Percentiles rank a stretch among this genome's conserved stretches.
Conservation (phyloP, 2,113 vertebrate species). For the Pachypanchax playfairii region DNA sequence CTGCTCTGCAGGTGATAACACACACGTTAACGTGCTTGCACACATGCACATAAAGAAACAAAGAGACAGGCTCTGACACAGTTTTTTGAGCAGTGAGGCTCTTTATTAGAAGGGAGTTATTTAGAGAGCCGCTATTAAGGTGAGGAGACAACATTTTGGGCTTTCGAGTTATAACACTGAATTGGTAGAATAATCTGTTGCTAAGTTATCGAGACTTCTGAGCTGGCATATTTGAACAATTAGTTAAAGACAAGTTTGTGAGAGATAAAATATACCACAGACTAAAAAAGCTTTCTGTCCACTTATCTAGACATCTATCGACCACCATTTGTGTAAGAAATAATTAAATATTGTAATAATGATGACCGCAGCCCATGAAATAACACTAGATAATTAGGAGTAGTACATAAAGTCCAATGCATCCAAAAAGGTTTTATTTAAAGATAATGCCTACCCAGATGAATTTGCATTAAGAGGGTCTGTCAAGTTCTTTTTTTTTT, state of each 20-base stretch:
- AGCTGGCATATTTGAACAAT: slow-evolving; percentile 20
- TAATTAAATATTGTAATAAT: not conserved
- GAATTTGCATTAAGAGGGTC: too few species aligned
- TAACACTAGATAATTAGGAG: not conserved
- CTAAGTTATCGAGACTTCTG: slow-evolving; percentile 26
- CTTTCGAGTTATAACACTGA: slow-evolving; percentile 17
- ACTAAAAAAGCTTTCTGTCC: not conserved
- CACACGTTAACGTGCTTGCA: slow-evolving; percentile 11
- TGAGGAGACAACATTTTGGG: slow-evolving; percentile 30
- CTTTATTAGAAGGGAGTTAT: slow-evolving; percentile 25
- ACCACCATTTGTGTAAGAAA: not conserved
- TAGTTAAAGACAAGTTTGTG: slow-evolving; percentile 6
- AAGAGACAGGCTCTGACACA: slow-evolving; percentile 1
- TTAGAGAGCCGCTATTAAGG: slow-evolving; percentile 30
- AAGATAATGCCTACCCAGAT: too few species aligned
- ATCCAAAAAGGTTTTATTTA: too few species aligned
- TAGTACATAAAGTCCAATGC: not conserved
- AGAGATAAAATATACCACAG: not conserved
- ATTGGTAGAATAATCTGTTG: slow-evolving; percentile 45
- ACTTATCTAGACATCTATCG: not conserved
- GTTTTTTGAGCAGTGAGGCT: slow-evolving; percentile 3
- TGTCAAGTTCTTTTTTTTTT: too few species aligned
- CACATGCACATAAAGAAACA: slow-evolving; percentile 12
- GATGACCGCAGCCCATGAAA: not conserved
- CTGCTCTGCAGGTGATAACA: slow-evolving; percentile 53